These are phyloP conservation scores for Aphaenogaster ashmeadi DNA, from an alignment of 1,140 invertebrate genomes.

Conservation along the genomic window DNA sequence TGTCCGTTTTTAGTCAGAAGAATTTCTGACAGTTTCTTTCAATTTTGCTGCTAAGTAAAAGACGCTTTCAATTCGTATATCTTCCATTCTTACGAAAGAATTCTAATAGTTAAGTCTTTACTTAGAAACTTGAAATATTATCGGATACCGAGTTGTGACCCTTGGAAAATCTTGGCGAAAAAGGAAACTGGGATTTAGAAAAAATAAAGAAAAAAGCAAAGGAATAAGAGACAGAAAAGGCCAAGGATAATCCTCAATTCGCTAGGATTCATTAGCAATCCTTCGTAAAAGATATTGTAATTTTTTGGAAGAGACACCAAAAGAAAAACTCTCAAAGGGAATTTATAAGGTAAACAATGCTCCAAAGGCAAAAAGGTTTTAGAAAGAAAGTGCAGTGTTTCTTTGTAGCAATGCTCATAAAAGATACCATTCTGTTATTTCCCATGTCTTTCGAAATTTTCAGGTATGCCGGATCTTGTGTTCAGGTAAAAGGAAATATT, in stretches of 20 bases:
- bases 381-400: not conserved
- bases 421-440: not conserved
- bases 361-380: not conserved
- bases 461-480: not conserved
- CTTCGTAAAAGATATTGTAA: not conserved
- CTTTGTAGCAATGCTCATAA: not conserved
- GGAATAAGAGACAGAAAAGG: not conserved
- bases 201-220: not conserved
- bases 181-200: not conserved
- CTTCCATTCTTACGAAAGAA: not conserved
- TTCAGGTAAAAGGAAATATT: conserved; percentile 67
- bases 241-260: not conserved
- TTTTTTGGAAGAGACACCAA: not conserved
- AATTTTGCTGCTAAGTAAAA: not conserved
- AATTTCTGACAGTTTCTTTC: not conserved
- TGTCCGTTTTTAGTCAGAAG: not conserved
- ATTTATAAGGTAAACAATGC: not conserved
- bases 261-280: not conserved
- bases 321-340: not conserved
- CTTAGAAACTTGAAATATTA: not conserved
- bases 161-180: not conserved
- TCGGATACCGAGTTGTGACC: no score
- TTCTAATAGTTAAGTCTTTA: not conserved
- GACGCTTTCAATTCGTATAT: not conserved
- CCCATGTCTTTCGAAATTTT: not conserved